Conservation (phyloP, 1,140 invertebrate species). For the Hetaerina americana region DNA sequence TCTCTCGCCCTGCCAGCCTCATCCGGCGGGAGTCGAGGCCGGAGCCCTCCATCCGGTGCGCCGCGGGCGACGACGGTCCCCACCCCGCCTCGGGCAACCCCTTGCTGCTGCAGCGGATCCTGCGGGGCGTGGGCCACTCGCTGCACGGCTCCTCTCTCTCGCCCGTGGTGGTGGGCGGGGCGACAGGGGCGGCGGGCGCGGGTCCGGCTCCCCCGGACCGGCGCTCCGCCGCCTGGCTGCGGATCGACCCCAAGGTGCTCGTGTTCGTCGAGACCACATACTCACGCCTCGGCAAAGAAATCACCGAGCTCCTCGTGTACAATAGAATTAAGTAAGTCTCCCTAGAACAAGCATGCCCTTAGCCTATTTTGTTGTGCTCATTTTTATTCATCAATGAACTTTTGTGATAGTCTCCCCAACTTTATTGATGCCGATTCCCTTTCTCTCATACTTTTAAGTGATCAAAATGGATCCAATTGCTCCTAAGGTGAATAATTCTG, state of each 20-base stretch:
- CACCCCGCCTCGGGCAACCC: background rate
- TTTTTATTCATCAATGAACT: no score
- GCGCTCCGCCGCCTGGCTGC: slow-evolving; percentile 61
- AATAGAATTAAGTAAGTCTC: slow-evolving; percentile 78
- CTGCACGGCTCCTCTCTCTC: background rate
- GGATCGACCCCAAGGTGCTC: slow-evolving; percentile 82
- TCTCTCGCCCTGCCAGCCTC: background rate
- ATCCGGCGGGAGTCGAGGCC: background rate
- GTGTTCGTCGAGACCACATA: slow-evolving; percentile 93
- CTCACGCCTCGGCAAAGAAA: slow-evolving; percentile 77
- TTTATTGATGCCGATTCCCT: no score
- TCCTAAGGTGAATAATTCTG: no score
- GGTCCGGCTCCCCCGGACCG: slow-evolving; percentile 40
- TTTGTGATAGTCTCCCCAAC: no score
- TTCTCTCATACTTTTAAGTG: no score
- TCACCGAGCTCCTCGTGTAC: slow-evolving; percentile 83
- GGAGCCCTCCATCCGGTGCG: background rate
- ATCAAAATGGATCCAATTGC: no score
- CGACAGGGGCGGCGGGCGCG: background rate
- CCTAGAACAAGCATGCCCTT: no score
- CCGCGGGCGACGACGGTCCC: background rate
- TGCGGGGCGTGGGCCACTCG: background rate
- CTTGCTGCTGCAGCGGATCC: background rate
- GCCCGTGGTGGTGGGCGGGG: background rate
- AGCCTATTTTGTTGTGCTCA: no score